Evolutionary conservation across 2,797 vertebrate species (phyloP).

Genomic region (Chaenodraco wilsoni): DNA sequence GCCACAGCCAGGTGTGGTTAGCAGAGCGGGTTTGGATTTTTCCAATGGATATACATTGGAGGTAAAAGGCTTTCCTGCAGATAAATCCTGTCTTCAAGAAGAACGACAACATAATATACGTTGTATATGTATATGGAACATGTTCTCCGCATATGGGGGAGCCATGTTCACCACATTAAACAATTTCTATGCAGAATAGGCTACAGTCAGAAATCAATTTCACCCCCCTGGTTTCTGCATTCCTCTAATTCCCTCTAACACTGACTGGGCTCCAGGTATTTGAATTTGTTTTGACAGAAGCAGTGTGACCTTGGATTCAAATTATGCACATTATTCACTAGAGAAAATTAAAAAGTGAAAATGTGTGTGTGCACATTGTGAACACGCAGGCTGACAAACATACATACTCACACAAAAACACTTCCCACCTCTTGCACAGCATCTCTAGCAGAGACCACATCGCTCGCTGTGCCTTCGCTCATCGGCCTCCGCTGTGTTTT

Average conservation of each 20-base stretch:
- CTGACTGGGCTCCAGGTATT: slow-evolving; percentile 48
- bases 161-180: slow-evolving; percentile 55
- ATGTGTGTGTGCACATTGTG: background rate
- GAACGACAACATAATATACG: no score
- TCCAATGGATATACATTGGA: no score
- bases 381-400: slow-evolving; percentile 9
- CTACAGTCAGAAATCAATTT: slow-evolving; percentile 60
- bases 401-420: slow-evolving; percentile 28
- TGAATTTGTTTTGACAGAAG: slow-evolving; percentile 42
- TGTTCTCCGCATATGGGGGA: slow-evolving; percentile 12
- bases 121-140: background rate
- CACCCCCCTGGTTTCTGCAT: slow-evolving; percentile 49
- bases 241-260: slow-evolving; percentile 49
- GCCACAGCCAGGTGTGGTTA: background rate
- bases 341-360: slow-evolving; percentile 40
- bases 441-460: slow-evolving; percentile 59
- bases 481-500: slow-evolving; percentile 63
- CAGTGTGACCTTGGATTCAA: slow-evolving; percentile 61
- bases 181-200: slow-evolving; percentile 41
- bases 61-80: no score
- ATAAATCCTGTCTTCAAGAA: background rate
- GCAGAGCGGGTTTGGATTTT: no score
- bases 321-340: slow-evolving; percentile 46
- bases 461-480: slow-evolving; percentile 43
- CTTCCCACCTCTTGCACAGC: slow-evolving; percentile 37